Evolutionary conservation across 2,888 invertebrate species (phyloP), one percentile per base, ranked within the genome.

Genomic region (Callinectes sapidus): DNA sequence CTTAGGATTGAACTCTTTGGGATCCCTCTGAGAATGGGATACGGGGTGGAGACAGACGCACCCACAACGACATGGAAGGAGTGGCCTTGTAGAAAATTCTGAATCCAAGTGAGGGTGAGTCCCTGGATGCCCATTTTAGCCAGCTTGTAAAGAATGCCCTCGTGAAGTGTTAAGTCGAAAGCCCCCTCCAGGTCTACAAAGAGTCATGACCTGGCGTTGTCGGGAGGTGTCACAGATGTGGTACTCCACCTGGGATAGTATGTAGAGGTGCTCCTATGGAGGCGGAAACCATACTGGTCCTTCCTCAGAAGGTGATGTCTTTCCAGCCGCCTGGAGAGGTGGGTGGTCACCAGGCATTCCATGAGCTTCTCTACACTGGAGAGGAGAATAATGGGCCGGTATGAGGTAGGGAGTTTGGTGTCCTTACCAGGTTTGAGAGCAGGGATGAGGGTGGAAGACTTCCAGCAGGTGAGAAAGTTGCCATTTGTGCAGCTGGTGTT

Each of bases 341-440:
- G 10, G 61, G 61, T 18, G 1, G 16, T 23, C 61, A 61, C 61
- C 42, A 87, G 42, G 14, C 13, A 23, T 14, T 48, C 87, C 87
- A 87, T 87, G 18, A 87, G n/a, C 48, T 87, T 54, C n/a, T 54
- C 48, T 1, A 87, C 5, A 14, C 87, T 54, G 23, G 23, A 48
- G 48, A 87, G 42, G n/a, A 87, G 54, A 1, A 28, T 28, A n/a
- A 54, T 87, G 18, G 87, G 87, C 13, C 54, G 0, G 28, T 87
- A 54, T 8, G n/a, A 35, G 18, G 48, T 1, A 10, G 87, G 54
- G 2, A 28, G 42, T 1, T 48, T n/a, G 10, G 48, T 48, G 87
- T 87, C 87, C 87, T 87, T 87, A 13, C 87, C 48, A 3, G 87
- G 87, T 13, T 87, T 71, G 1, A n/a, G 66, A 23, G n/a, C n/a